Evolutionary conservation across 2,888 invertebrate genomes (phyloP).

Genomic region (Caenorhabditis parvicauda): DNA sequence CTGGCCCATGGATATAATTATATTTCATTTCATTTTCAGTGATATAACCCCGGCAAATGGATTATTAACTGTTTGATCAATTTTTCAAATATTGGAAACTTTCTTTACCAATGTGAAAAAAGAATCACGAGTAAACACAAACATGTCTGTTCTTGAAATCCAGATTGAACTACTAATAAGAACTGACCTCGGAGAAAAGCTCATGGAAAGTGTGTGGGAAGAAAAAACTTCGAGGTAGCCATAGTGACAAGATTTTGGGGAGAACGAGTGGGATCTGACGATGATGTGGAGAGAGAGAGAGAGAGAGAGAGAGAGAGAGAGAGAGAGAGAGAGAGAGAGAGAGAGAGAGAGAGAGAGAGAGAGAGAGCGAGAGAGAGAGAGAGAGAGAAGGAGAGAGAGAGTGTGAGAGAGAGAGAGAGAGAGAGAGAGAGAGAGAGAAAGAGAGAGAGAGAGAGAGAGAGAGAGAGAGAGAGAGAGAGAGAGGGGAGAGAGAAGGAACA

Average conservation of each 20-base stretch:
- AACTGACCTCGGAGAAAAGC: background rate
- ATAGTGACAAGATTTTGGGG: background rate
- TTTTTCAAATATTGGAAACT: no score
- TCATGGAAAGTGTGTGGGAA: background rate
- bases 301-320: slow-evolving; percentile 4
- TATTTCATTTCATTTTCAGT: no score
- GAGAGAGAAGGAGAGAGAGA: background rate
- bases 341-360: background rate
- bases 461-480: background rate
- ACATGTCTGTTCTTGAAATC: no score
- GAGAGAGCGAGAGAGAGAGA: background rate
- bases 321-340: slow-evolving; percentile 3
- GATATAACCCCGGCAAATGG: no score
- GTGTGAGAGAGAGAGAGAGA: slow-evolving; percentile 1
- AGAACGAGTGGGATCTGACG: background rate
- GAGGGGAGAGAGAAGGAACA: background rate
- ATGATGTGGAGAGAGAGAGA: slow-evolving; percentile 6
- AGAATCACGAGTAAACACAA: no score
- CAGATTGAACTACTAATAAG: background rate
- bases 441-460: background rate
- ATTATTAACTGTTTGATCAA: no score
- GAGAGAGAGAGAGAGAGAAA: background rate
- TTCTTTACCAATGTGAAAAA: no score
- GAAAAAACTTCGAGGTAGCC: background rate
- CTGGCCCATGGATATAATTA: no score